Evolutionary conservation across 1,140 invertebrate genomes (phyloP), one percentile per base, ranked within the genome.

Genomic region (Lethocerus indicus): DNA sequence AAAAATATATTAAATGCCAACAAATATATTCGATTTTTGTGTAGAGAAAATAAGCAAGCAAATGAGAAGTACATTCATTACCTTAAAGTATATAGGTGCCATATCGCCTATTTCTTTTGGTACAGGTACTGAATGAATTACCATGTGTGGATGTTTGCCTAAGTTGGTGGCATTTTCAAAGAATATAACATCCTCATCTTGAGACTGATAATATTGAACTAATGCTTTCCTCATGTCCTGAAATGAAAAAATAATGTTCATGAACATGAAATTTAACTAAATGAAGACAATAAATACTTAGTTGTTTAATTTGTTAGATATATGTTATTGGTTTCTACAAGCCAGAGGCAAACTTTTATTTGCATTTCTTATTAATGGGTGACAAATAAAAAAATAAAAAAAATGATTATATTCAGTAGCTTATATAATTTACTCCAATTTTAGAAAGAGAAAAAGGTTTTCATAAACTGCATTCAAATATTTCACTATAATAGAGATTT

Each of bases 11-110:
- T 24, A 45, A 9, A 24, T 12, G 7, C 42, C 7, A 32, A 7
- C n/a, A 32, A 32, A 32, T 32, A 44, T 14, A 44, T 9, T 25
- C 20, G n/a, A n/a, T n/a, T n/a, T n/a, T n/a, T n/a, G n/a, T n/a
- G n/a, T n/a, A n/a, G n/a, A n/a, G n/a, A n/a, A n/a, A n/a, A n/a
- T n/a, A n/a, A n/a, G n/a, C n/a, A n/a, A n/a, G n/a, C n/a, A n/a
- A n/a, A n/a, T n/a, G n/a, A n/a, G n/a, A n/a, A n/a, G n/a, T n/a
- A 32, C 29, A 32, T 9, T 32, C 29, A 32, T 57, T 61, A 77
- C 78, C 65, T 94, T 95, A 61, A 97, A 97, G 69, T 95, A 97
- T 54, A 97, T 93, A 1, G 90, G 87, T 12, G 87, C 87, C 60
- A 83, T 67, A 53, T 87, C 81, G 23, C 83, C 86, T 27, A 78